Percentiles rank a stretch among this genome's conserved stretches.
Evolutionary conservation across 2,888 invertebrate genomes (phyloP).

Genomic region (Ephialtes manifestator): DNA sequence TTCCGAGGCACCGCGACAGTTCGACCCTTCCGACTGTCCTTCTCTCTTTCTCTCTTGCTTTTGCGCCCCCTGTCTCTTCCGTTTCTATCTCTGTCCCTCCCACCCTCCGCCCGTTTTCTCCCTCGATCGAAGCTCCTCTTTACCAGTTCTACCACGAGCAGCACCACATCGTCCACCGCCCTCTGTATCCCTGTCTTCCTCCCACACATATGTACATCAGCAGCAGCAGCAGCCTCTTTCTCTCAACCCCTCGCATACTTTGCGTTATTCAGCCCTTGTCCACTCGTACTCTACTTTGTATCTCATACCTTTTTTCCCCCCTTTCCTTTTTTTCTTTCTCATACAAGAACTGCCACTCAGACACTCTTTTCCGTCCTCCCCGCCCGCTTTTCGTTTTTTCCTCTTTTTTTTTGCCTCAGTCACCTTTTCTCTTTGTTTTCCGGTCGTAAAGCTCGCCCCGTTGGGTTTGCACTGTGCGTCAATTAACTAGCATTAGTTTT

Average conservation of each 20-base stretch:
- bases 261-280: constrained; percentile 10
- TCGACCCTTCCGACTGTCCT: constrained; percentile 62
- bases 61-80: constrained; percentile 45
- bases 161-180: constrained; percentile 65
- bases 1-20: constrained; percentile 68
- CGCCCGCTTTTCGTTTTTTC: background rate
- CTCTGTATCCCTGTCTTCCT: constrained; percentile 54
- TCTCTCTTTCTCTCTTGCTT: constrained; percentile 52
- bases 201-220: constrained; percentile 17
- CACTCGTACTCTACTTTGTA: constrained; percentile 38
- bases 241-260: background rate
- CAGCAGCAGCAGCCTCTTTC: background rate
- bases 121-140: constrained; percentile 79
- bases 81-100: constrained; percentile 66
- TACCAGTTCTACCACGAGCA: constrained; percentile 86
- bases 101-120: constrained; percentile 70
- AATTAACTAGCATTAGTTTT: background rate
- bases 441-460: background rate
- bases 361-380: constrained; percentile 5
- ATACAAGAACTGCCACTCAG: constrained; percentile 34
- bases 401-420: background rate
- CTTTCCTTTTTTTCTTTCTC: constrained; percentile 10
- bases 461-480: background rate
- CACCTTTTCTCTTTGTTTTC: constrained; percentile 7
- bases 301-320: constrained; percentile 5